These are phyloP conservation scores for Heliornis fulica DNA, from an alignment of 2,113 vertebrate genomes.

Conservation along the genomic window DNA sequence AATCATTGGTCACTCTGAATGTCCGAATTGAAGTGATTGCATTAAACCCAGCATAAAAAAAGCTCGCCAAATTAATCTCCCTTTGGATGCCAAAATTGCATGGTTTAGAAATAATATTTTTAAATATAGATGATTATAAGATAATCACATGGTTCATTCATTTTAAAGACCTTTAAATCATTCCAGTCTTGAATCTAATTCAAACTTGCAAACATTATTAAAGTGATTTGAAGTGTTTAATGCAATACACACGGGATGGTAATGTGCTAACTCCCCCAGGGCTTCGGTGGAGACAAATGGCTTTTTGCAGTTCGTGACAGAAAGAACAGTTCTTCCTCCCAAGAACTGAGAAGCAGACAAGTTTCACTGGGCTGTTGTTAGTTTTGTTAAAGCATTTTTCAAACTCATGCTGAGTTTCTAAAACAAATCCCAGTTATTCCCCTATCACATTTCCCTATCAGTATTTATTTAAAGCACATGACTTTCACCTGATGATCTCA, in stretches of 20 bases:
- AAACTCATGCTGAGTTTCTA: not conserved
- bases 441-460: not conserved
- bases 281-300: not conserved
- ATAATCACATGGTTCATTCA: not conserved
- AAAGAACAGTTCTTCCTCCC: not conserved
- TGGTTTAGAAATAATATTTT: constrained; percentile 2
- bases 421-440: not conserved
- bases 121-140: not conserved
- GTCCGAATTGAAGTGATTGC: not conserved
- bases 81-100: not conserved
- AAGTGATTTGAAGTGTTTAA: not conserved
- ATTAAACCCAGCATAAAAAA: not conserved
- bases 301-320: not conserved
- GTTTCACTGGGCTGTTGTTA: not conserved
- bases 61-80: not conserved
- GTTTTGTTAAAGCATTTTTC: not conserved
- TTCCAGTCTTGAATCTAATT: not conserved
- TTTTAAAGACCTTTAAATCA: constrained; percentile 20
- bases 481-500: not conserved
- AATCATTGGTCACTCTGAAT: not conserved
- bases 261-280: not conserved
- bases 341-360: not conserved
- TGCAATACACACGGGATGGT: not conserved
- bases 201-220: not conserved
- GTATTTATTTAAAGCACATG: not conserved